Base-by-base conservation (phyloP, 2,888 invertebrate species). In the Horisme vitalbata region DNA sequence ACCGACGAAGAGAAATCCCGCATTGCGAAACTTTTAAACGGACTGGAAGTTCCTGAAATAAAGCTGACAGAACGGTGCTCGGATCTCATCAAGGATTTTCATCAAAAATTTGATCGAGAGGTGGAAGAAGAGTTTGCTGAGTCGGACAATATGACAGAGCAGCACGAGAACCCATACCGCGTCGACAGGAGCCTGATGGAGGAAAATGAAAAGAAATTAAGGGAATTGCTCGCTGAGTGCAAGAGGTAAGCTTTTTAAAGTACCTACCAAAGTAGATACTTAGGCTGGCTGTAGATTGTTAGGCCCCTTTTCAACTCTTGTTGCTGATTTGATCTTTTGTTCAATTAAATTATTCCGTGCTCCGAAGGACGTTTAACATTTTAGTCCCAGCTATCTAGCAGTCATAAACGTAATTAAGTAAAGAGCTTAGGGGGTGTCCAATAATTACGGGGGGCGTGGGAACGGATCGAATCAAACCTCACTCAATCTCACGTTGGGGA, bases 1-100 rank as follows among this genome's bases (percentile, higher is more conserved):
- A 86, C 88, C 3, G 86, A 87, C 41, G 87, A 87, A 57, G 85
- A 88, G 6, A 88, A 88, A 64, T 49, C 62, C 5, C 81, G 83
- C 61, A 52, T 86, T 30, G 56, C 67, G 7, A 87, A 86, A 63
- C 71, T 88, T 26, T 63, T 88, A n/a, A 70, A 80, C 52, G 76
- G 68, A 15, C 50, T 88, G 9, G 83, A 85, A 44, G 73, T 83
- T 1, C 78, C 79, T 0, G 88, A 88, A 41, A 58, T 75, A 1
- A 84, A 79, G 52, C 55, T 86, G 26, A 57, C 85, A 0, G 84
- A 86, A 49, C 65, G 79, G 23, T 83, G 86, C 50, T 69, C 65
- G 1, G 73, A 65, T 6, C 43, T 88, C 4, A 60, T 87, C 1
- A 81, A 74, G 48, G 68, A 70, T n/a, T 76, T 88, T 43, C 74